Evolutionary conservation across 2,797 vertebrate species (phyloP).

Genomic region (Argentina silus): DNA sequence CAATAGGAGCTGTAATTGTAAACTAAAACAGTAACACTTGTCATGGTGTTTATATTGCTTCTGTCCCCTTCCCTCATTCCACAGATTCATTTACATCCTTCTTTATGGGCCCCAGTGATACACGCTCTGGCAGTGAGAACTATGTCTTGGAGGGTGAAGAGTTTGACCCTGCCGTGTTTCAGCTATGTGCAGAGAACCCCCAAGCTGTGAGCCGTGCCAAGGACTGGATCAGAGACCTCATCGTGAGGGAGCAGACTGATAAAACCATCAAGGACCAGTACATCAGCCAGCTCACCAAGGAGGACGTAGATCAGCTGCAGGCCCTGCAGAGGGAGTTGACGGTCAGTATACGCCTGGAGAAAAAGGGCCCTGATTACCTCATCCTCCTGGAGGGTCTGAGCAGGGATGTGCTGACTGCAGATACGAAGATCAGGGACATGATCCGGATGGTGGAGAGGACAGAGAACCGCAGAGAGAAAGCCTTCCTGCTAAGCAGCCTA

Average conservation of each 20-base stretch:
- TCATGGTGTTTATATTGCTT: not conserved
- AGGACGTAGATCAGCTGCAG: constrained; percentile 65
- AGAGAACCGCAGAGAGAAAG: constrained; percentile 66
- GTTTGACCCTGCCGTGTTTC: constrained; percentile 74
- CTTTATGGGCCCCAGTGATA: not conserved
- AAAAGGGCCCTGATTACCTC: constrained; percentile 45
- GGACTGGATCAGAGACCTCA: constrained; percentile 64
- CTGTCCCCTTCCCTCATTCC: not conserved
- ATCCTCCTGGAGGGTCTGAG: constrained; percentile 81
- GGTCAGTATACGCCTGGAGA: constrained; percentile 72
- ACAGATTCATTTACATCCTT: constrained; percentile 32
- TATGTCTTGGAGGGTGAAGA: constrained; percentile 56
- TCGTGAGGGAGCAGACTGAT: constrained; percentile 74
- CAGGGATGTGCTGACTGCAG: constrained; percentile 75
- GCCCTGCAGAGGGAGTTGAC: constrained; percentile 75
- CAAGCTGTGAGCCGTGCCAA: constrained; percentile 57
- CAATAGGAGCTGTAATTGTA: not conserved
- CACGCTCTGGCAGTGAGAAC: not conserved
- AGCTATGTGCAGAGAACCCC: constrained; percentile 81
- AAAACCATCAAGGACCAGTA: constrained; percentile 64
- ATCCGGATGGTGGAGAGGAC: constrained; percentile 68
- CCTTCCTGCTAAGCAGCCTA: constrained; percentile 57
- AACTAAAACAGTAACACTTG: not conserved
- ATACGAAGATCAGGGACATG: constrained; percentile 71
- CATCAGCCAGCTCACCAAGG: constrained; percentile 71